Evolutionary conservation across 2,113 vertebrate genomes (phyloP).

Genomic region (Perognathus longimembris): DNA sequence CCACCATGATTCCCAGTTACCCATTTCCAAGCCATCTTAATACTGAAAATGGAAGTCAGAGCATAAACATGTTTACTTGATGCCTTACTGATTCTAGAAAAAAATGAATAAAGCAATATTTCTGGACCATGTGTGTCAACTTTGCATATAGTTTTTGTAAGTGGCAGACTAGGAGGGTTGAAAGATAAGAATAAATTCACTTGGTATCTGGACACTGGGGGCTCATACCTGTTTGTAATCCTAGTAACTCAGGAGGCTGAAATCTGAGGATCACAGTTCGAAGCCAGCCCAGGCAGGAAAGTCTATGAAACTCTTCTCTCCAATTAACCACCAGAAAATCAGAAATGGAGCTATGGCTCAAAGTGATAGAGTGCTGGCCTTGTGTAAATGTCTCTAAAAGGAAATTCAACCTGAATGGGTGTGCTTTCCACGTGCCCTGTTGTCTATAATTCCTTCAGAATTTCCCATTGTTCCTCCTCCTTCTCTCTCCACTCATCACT

Average conservation of each 20-base stretch:
- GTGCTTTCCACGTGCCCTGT: neutral
- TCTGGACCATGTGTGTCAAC: neutral
- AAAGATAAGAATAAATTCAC: conserved; percentile 51
- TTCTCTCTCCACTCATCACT: neutral
- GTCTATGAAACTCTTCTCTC: too few species aligned
- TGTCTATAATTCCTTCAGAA: conserved; percentile 10
- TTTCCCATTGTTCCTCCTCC: neutral
- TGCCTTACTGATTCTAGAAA: neutral
- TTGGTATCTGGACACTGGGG: neutral
- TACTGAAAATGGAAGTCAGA: conserved; percentile 52
- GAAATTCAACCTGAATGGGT: neutral
- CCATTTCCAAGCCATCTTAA: conserved; percentile 38
- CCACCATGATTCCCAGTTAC: conserved; percentile 42
- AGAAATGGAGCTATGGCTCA: too few species aligned
- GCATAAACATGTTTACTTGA: conserved; percentile 1
- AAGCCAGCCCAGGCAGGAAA: too few species aligned
- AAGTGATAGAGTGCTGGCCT: too few species aligned
- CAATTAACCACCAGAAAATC: too few species aligned
- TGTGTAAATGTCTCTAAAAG: neutral
- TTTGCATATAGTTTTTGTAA: conserved; percentile 42
- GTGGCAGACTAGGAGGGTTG: neutral
- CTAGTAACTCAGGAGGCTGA: too few species aligned
- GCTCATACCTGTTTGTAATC: too few species aligned
- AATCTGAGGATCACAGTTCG: too few species aligned
- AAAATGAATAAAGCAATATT: neutral